Conservation (phyloP, 1,140 invertebrate genomes). For the Macrocentrus cingulum region DNA sequence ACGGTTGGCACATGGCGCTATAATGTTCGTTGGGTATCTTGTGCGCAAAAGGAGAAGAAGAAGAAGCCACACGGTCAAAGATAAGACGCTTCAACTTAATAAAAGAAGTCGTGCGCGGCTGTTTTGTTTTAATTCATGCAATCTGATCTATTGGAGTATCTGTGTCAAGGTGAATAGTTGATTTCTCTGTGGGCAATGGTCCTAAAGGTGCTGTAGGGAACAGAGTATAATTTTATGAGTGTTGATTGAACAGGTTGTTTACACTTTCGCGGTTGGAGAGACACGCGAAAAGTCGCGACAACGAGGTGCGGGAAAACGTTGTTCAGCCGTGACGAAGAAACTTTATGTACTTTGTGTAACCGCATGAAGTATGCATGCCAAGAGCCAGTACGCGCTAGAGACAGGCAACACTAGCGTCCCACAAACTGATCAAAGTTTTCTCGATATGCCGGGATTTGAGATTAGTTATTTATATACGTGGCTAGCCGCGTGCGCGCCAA, state of each 20-base stretch:
- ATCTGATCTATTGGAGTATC: too few species aligned
- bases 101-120: slow-evolving; percentile 27
- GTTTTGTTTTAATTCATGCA: too few species aligned
- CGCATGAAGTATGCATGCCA: slow-evolving; percentile 48
- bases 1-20: slow-evolving; percentile 35
- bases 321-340: slow-evolving; percentile 26
- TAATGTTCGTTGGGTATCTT: slow-evolving; percentile 15
- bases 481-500: slow-evolving; percentile 17
- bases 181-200: too few species aligned
- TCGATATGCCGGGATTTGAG: slow-evolving; percentile 44
- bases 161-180: too few species aligned
- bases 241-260: slow-evolving; percentile 21
- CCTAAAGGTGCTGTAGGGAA: too few species aligned
- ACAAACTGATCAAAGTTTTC: slow-evolving; percentile 49
- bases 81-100: slow-evolving; percentile 48
- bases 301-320: neutral
- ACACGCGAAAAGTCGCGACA: neutral
- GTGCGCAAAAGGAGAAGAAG: slow-evolving; percentile 14
- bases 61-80: slow-evolving; percentile 28
- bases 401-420: slow-evolving; percentile 7
- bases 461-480: slow-evolving; percentile 49
- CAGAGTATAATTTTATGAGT: neutral
- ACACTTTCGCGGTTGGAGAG: slow-evolving; percentile 9
- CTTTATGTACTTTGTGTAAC: slow-evolving; percentile 31
- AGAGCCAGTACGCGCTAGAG: slow-evolving; percentile 4